phyloP scores from a whole-genome alignment of 2,113 vertebrate genomes.

The Hiodon alosoides region DNA sequence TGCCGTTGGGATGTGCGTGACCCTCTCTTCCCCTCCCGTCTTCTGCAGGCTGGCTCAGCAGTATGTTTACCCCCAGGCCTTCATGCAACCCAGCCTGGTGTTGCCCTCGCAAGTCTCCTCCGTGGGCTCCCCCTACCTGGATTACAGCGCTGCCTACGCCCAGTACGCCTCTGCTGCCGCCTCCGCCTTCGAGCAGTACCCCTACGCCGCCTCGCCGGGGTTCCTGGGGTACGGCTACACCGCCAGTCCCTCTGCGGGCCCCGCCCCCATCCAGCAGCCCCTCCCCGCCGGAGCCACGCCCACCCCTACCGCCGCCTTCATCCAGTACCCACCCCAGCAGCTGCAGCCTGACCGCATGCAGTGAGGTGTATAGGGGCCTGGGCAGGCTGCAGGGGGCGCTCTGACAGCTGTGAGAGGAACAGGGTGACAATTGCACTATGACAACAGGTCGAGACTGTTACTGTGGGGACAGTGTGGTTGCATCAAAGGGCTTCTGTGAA shows the following conservation, averaged over 20 bases:
- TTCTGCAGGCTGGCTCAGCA: constrained; percentile 76
- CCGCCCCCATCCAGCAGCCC: constrained; percentile 59
- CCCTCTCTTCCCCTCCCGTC: constrained; percentile 29
- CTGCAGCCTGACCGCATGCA: constrained; percentile 83
- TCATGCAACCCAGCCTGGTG: constrained; percentile 84
- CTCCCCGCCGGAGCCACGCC: constrained; percentile 42
- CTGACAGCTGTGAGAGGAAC: not conserved
- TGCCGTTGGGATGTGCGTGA: not conserved
- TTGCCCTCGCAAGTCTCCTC: constrained; percentile 81
- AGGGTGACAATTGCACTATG: constrained; percentile 38
- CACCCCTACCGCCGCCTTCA: constrained; percentile 62
- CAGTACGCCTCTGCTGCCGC: constrained; percentile 77
- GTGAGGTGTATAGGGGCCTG: constrained; percentile 44
- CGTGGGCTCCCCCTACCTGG: constrained; percentile 79
- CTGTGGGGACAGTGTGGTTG: constrained; percentile 33
- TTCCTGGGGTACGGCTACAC: constrained; percentile 81
- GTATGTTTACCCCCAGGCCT: constrained; percentile 84
- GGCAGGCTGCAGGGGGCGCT: constrained; percentile 6
- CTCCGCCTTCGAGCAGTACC: constrained; percentile 84
- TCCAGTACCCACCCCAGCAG: constrained; percentile 85
- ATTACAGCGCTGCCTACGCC: constrained; percentile 79
- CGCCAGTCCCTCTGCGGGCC: constrained; percentile 58
- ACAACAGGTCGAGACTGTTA: constrained; percentile 40
- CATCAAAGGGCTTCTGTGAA: constrained; percentile 56
- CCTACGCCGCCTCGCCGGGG: constrained; percentile 78